Evolutionary conservation across 2,113 vertebrate species (phyloP).

Genomic region (Ascaphus truei): DNA sequence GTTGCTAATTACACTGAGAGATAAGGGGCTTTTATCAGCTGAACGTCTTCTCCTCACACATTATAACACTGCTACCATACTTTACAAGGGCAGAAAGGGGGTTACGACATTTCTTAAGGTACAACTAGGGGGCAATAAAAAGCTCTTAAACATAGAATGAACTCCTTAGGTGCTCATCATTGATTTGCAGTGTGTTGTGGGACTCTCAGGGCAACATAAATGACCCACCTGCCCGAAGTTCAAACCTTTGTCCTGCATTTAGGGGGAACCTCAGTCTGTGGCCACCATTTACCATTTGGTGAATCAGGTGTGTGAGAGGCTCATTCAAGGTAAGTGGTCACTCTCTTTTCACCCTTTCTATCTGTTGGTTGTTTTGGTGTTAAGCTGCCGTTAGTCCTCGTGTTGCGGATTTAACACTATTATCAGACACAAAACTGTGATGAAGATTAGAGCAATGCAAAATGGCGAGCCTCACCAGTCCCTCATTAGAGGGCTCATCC

Average conservation of each 20-base stretch:
- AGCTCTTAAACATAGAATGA: too few species aligned
- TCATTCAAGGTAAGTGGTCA: conserved; percentile 82
- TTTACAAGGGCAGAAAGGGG: neutral
- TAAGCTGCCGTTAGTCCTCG: too few species aligned
- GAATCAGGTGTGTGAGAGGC: conserved; percentile 84
- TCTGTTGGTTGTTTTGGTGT: too few species aligned
- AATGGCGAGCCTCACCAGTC: too few species aligned
- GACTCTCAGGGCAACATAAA: neutral
- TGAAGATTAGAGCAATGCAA: too few species aligned
- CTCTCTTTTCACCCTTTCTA: too few species aligned
- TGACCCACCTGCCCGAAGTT: neutral
- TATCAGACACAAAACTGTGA: too few species aligned
- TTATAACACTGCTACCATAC: neutral
- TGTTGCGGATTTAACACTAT: too few species aligned
- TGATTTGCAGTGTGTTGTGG: neutral
- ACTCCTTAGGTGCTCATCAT: neutral
- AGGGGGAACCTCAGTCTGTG: conserved; percentile 89
- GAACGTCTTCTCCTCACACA: neutral
- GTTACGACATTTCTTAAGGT: neutral
- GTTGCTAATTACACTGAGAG: neutral
- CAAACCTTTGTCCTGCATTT: neutral
- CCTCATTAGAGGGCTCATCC: too few species aligned
- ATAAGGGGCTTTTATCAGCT: neutral
- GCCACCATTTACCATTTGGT: conserved; percentile 85
- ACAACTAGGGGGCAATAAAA: too few species aligned